Percentiles rank a stretch among this genome's conserved stretches.
Conservation (phyloP, 2,888 invertebrate species). For the Phymatocera aterrima region DNA sequence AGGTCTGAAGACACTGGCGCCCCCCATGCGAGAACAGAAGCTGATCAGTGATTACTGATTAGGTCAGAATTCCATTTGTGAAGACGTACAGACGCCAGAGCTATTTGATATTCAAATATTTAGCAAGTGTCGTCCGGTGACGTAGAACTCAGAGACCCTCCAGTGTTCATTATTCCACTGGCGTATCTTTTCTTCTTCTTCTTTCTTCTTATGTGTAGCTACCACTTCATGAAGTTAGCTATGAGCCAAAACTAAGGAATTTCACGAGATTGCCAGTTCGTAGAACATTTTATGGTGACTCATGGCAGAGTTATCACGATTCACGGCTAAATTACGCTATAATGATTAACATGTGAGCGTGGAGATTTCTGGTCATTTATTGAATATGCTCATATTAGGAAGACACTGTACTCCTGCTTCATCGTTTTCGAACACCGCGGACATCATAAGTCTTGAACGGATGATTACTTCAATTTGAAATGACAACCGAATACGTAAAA, state of each 20-base stretch:
- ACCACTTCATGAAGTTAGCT: background rate
- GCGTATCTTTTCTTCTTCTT: background rate
- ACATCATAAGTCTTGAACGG: too few relatives aligned
- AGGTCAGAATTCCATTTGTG: background rate
- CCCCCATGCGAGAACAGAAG: background rate
- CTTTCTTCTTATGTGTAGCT: background rate
- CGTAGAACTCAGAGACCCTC: background rate
- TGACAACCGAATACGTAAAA: too few relatives aligned
- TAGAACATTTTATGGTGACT: background rate
- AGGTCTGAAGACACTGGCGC: background rate
- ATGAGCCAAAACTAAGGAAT: background rate
- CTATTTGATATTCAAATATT: conserved; percentile 6
- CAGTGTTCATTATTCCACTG: conserved; percentile 4
- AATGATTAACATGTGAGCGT: too few relatives aligned
- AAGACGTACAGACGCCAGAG: background rate
- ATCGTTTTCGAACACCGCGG: too few relatives aligned
- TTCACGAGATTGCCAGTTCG: background rate
- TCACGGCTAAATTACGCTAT: too few relatives aligned
- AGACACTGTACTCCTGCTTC: too few relatives aligned
- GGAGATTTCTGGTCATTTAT: too few relatives aligned
- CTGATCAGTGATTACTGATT: conserved; percentile 14
- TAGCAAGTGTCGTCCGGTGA: background rate
- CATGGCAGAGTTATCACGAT: background rate
- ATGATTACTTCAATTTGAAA: too few relatives aligned
- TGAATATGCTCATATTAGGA: too few relatives aligned